Conservation (phyloP, 1,140 invertebrate genomes). For the Papilio polytes region DNA sequence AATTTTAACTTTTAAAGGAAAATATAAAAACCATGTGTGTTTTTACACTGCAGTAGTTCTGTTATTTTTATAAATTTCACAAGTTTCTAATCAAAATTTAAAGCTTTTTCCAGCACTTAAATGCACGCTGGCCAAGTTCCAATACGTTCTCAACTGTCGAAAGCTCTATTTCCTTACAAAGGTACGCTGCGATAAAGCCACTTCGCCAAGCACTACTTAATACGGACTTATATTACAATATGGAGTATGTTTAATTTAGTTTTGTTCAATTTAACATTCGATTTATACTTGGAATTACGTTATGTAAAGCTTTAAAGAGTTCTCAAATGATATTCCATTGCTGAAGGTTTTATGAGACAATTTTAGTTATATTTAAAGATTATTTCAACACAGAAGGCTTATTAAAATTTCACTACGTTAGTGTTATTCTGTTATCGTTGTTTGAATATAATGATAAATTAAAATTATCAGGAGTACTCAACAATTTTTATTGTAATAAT, state of each 20-base stretch:
- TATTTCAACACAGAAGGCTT: no score
- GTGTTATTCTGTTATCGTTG: no score
- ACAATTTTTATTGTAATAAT: no score
- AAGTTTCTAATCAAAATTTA: conserved; percentile 31
- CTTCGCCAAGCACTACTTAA: conserved; percentile 38
- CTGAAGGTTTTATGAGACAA: no score
- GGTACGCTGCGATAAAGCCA: conserved; percentile 34
- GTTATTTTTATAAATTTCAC: background rate
- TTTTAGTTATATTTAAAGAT: no score
- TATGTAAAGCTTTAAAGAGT: background rate
- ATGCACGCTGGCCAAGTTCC: conserved; percentile 30
- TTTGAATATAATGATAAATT: no score
- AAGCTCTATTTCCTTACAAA: conserved; percentile 36
- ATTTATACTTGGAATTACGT: background rate
- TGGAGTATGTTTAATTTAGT: conserved; percentile 18
- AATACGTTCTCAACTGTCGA: conserved; percentile 33
- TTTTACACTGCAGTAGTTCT: background rate
- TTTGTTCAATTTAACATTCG: background rate
- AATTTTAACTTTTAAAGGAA: background rate
- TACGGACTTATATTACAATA: conserved; percentile 16
- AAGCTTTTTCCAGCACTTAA: conserved; percentile 30
- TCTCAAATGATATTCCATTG: no score
- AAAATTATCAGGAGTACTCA: no score
- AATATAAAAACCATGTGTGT: background rate
- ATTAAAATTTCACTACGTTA: no score